Percentiles rank a stretch among this genome's conserved stretches.
Conservation (phyloP, 1,140 invertebrate genomes). For the Galleria mellonella region DNA sequence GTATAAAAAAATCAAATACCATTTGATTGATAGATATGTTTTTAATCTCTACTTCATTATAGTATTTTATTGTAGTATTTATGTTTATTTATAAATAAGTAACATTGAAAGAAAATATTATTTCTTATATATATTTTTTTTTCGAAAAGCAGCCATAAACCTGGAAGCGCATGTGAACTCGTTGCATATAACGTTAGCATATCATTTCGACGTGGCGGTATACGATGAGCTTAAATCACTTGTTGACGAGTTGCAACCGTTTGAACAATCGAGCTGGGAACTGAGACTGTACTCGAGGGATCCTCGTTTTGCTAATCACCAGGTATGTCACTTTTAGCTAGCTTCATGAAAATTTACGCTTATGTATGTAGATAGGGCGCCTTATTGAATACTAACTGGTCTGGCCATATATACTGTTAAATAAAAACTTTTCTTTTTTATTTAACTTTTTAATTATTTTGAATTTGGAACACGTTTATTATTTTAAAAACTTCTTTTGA, state of each 20-base stretch:
- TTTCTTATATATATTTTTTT: neutral
- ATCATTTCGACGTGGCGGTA: slow-evolving; percentile 85
- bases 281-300: slow-evolving; percentile 90
- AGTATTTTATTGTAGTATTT: too few species aligned
- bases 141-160: slow-evolving; percentile 76
- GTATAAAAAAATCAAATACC: too few species aligned
- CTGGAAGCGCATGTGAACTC: slow-evolving; percentile 88
- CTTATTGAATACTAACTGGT: neutral
- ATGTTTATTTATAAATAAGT: too few species aligned
- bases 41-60: too few species aligned
- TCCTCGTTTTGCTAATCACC: slow-evolving; percentile 81
- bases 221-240: slow-evolving; percentile 83
- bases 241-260: slow-evolving; percentile 81
- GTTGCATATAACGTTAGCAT: slow-evolving; percentile 90
- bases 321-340: slow-evolving; percentile 71
- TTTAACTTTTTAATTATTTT: too few species aligned
- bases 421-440: too few species aligned
- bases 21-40: too few species aligned
- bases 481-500: too few species aligned
- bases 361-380: neutral
- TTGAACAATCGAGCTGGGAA: slow-evolving; percentile 85
- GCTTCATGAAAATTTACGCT: neutral
- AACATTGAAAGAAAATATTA: too few species aligned
- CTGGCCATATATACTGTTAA: neutral
- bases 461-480: too few species aligned